These are phyloP conservation scores for Lottia gigantea DNA, from an alignment of 2,888 invertebrate species.

Conservation along the genomic window DNA sequence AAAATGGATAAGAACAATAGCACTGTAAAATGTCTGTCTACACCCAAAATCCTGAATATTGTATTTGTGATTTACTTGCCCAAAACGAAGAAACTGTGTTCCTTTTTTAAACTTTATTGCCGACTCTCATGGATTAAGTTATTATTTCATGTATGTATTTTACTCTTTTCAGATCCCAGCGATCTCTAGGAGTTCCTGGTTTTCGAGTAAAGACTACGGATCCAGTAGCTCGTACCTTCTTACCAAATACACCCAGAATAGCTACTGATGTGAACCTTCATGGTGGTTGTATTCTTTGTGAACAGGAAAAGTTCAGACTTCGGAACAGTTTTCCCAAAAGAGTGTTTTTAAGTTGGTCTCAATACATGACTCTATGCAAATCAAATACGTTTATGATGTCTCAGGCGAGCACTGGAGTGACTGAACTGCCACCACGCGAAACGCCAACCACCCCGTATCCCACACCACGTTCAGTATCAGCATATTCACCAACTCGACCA, in stretches of 20 bases:
- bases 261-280: not conserved
- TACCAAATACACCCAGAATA: not conserved
- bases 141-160: no score
- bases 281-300: not conserved
- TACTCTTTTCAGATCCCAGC: no score
- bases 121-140: no score
- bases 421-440: no score
- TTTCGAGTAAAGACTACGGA: not conserved
- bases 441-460: not conserved
- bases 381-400: conserved; percentile 1
- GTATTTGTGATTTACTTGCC: no score
- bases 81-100: no score
- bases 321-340: conserved; percentile 5
- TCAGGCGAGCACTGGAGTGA: not conserved
- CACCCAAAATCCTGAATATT: no score
- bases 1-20: no score
- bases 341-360: not conserved
- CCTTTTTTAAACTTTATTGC: no score
- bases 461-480: not conserved
- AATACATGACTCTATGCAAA: not conserved
- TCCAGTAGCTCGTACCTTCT: not conserved
- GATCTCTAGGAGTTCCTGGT: not conserved
- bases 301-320: not conserved
- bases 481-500: conserved; percentile 4
- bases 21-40: no score